phyloP scores from a whole-genome alignment of 2,797 vertebrate species.

The Peromyscus aztecus region DNA sequence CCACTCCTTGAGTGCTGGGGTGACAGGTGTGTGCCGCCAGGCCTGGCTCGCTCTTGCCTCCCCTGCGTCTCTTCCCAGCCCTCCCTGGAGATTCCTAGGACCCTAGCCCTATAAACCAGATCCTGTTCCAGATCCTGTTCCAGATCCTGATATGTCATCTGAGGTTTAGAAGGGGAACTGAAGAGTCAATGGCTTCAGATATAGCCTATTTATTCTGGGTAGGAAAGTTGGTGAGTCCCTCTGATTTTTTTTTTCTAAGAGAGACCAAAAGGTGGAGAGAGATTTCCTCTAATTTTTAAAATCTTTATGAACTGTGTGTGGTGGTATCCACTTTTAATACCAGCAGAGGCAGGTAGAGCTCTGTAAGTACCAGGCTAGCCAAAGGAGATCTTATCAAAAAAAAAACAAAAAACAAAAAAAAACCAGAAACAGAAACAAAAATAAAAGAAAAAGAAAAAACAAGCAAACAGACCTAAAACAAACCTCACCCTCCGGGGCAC shows the following conservation, averaged over 20 bases:
- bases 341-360: neutral
- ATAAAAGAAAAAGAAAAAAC: neutral
- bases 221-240: neutral
- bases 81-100: fast-evolving
- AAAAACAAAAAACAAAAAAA: neutral
- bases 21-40: neutral
- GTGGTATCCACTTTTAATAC: neutral
- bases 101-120: neutral
- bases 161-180: too few relatives aligned
- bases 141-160: neutral
- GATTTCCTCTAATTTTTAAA: neutral
- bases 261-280: conserved; percentile 25
- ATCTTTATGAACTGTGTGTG: neutral
- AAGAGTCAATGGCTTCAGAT: neutral
- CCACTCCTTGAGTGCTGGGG: neutral
- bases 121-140: neutral
- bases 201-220: neutral
- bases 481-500: too few relatives aligned
- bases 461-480: neutral
- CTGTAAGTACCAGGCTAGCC: neutral
- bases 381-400: neutral
- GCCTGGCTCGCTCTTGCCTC: neutral
- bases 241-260: neutral
- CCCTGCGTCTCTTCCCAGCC: neutral
- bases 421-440: neutral